Evolutionary conservation across 2,888 invertebrate genomes (phyloP).

Genomic region (Deilephila elpenor): DNA sequence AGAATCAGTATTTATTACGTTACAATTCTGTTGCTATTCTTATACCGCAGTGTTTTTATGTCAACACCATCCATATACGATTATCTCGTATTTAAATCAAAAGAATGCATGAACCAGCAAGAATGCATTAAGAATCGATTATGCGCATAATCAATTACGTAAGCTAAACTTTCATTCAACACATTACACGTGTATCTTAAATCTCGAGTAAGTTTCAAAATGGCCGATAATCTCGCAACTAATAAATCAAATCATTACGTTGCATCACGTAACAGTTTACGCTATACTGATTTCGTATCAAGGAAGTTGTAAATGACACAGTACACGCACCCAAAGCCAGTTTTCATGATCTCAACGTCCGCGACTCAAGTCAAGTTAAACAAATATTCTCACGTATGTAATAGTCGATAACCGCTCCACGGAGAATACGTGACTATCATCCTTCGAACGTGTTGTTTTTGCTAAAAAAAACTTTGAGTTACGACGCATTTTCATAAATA

Average conservation of each 20-base stretch:
- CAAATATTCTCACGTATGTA: conserved; percentile 79
- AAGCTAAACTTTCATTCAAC: neutral
- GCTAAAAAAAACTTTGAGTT: conserved; percentile 24
- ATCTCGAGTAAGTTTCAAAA: conserved; percentile 8
- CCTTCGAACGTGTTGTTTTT: conserved; percentile 58
- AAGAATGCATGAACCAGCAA: no score
- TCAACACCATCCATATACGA: no score
- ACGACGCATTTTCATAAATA: conserved; percentile 27
- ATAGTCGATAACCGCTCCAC: conserved; percentile 63
- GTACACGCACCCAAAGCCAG: conserved; percentile 51
- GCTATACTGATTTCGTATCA: conserved; percentile 55
- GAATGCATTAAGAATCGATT: neutral
- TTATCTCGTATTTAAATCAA: no score
- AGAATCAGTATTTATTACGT: neutral
- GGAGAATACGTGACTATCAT: conserved; percentile 67
- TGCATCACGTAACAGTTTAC: conserved; percentile 56
- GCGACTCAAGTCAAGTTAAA: conserved; percentile 42
- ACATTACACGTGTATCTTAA: neutral
- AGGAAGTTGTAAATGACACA: conserved; percentile 57
- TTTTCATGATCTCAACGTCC: conserved; percentile 25
- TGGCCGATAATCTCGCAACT: conserved; percentile 12
- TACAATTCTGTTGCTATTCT: no score
- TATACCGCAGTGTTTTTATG: no score
- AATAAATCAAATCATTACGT: conserved; percentile 33
- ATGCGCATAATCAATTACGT: conserved; percentile 3